A percentile compares a stretch with the other conserved stretches of the same genome.
Conservation (phyloP, 2,888 invertebrate species). For the Platerodrilus igneus region DNA sequence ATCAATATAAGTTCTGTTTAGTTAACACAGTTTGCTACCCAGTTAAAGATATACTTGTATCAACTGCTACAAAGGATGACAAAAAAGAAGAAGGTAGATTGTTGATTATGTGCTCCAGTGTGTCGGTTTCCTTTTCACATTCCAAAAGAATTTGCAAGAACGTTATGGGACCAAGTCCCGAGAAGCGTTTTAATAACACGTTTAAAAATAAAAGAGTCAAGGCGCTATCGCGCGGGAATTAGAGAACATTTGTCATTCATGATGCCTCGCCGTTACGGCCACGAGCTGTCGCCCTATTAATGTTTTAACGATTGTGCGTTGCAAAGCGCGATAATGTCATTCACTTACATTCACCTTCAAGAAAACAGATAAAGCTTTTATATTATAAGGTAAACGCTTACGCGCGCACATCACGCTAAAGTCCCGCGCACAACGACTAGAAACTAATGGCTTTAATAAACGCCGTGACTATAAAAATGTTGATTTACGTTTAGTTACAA, state of each 20-base stretch:
- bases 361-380: slow-evolving; percentile 39
- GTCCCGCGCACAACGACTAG: slow-evolving; percentile 35
- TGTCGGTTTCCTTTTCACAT: slow-evolving; percentile 16
- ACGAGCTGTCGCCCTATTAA: slow-evolving; percentile 29
- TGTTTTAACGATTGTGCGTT: slow-evolving; percentile 33
- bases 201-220: slow-evolving; percentile 34
- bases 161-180: slow-evolving; percentile 12
- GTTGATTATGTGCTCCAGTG: slow-evolving; percentile 39
- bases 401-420: slow-evolving; percentile 39
- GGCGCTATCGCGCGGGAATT: slow-evolving; percentile 32
- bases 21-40: no score
- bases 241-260: slow-evolving; percentile 39
- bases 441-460: slow-evolving; percentile 51
- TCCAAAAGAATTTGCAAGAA: slow-evolving; percentile 19
- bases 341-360: slow-evolving; percentile 29
- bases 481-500: slow-evolving; percentile 49
- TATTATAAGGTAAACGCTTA: slow-evolving; percentile 38
- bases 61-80: slow-evolving; percentile 33
- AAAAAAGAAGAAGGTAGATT: slow-evolving; percentile 42
- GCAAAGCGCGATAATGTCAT: slow-evolving; percentile 29
- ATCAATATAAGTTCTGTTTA: slow-evolving; percentile 42
- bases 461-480: slow-evolving; percentile 49
- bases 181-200: slow-evolving; percentile 36
- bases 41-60: no score
- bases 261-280: slow-evolving; percentile 24